Evolutionary conservation across 2,113 vertebrate genomes (phyloP).

Genomic region (Myotis lucifugus): DNA sequence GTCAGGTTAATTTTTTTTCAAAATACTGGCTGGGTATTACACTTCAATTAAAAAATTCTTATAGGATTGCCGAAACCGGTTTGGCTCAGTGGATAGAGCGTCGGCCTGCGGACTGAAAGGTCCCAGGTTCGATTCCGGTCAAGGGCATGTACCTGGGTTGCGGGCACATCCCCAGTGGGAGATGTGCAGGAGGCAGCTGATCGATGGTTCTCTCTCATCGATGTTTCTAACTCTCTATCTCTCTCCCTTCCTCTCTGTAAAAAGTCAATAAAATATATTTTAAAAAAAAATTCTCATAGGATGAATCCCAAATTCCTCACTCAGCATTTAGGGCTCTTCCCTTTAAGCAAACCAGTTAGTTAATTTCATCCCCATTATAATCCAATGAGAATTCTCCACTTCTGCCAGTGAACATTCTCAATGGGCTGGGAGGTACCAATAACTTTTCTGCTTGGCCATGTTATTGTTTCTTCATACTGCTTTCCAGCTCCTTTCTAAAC

Average conservation of each 20-base stretch:
- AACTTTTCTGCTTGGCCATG: not conserved
- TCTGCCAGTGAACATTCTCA: not conserved
- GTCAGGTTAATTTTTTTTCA: slow-evolving; percentile 2
- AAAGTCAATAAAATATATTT: too few species aligned
- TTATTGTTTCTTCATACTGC: not conserved
- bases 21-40: not conserved
- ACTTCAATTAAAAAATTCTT: not conserved
- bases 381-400: not conserved
- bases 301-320: not conserved
- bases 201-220: too few species aligned
- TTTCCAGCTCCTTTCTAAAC: not conserved
- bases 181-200: too few species aligned
- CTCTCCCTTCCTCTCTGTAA: too few species aligned
- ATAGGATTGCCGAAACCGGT: too few species aligned
- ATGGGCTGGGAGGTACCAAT: not conserved
- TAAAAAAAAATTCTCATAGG: not conserved
- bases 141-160: too few species aligned
- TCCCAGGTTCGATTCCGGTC: too few species aligned
- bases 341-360: not conserved
- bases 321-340: not conserved
- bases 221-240: too few species aligned
- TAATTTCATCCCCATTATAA: not conserved
- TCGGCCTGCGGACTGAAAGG: too few species aligned
- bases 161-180: too few species aligned
- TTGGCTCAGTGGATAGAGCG: too few species aligned